phyloP scores from a whole-genome alignment of 2,113 vertebrate species.

The Austrofundulus limnaeus region DNA sequence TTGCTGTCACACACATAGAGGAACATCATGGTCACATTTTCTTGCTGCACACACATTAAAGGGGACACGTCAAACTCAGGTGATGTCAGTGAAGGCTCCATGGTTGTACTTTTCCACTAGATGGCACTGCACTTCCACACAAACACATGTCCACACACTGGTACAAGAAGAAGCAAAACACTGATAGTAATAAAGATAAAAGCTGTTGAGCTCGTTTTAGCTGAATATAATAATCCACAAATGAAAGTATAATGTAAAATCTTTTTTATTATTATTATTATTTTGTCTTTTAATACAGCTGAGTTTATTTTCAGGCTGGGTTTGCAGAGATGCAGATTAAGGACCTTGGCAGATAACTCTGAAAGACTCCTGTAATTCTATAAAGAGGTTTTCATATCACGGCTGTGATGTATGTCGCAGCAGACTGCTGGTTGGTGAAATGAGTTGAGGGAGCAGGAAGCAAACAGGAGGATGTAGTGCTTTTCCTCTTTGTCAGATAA shows the following conservation, averaged over 20 bases:
- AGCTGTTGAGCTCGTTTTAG: constrained; percentile 12
- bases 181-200: constrained; percentile 29
- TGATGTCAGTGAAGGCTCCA: too few species aligned
- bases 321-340: constrained; percentile 48
- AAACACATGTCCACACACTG: neutral
- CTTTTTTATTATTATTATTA: too few species aligned
- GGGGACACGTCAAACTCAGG: too few species aligned
- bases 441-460: constrained; percentile 72
- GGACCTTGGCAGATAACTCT: constrained; percentile 44
- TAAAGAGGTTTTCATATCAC: constrained; percentile 63
- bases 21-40: too few species aligned
- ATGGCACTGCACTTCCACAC: constrained; percentile 64
- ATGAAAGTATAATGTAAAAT: constrained; percentile 19
- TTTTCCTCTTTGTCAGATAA: constrained; percentile 75
- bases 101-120: too few species aligned
- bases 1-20: too few species aligned
- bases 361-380: constrained; percentile 58
- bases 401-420: constrained; percentile 63
- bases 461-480: constrained; percentile 71
- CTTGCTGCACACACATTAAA: too few species aligned
- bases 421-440: constrained; percentile 60
- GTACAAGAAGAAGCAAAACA: constrained; percentile 23
- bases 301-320: constrained; percentile 20
- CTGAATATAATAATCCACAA: constrained; percentile 23
- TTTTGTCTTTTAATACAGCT: constrained; percentile 4